These are phyloP conservation scores for Perithous albicinctus DNA, from an alignment of 2,888 invertebrate species.

Conservation along the genomic window DNA sequence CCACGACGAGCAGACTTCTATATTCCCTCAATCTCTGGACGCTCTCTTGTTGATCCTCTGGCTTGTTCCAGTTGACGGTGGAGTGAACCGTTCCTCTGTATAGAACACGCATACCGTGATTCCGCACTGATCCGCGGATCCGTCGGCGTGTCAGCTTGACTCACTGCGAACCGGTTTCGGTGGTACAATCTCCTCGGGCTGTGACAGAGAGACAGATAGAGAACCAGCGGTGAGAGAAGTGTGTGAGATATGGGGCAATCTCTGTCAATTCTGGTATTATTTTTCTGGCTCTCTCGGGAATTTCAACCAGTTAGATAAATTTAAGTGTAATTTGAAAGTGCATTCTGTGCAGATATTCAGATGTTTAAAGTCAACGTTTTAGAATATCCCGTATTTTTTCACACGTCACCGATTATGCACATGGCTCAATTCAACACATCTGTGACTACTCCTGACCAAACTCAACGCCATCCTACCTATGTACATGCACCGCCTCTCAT, in stretches of 20 bases:
- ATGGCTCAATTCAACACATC: too few species aligned
- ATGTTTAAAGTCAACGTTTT: too few species aligned
- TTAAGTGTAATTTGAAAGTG: not conserved
- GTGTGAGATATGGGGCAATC: constrained; percentile 35
- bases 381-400: too few species aligned
- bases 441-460: too few species aligned
- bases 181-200: constrained; percentile 21
- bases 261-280: not conserved
- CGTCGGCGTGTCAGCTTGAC: constrained; percentile 37
- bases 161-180: constrained; percentile 57
- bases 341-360: not conserved
- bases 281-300: not conserved
- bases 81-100: not conserved
- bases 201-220: constrained; percentile 36
- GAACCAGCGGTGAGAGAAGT: constrained; percentile 26
- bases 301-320: not conserved
- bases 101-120: constrained; percentile 10
- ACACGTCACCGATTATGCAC: too few species aligned
- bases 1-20: not conserved
- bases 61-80: constrained; percentile 14
- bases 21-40: not conserved
- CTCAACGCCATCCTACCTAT: too few species aligned
- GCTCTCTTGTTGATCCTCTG: not conserved
- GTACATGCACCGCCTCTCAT: too few species aligned
- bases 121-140: constrained; percentile 35